Conservation (phyloP, 2,888 invertebrate species). For the Zygogramma bicolorata region DNA sequence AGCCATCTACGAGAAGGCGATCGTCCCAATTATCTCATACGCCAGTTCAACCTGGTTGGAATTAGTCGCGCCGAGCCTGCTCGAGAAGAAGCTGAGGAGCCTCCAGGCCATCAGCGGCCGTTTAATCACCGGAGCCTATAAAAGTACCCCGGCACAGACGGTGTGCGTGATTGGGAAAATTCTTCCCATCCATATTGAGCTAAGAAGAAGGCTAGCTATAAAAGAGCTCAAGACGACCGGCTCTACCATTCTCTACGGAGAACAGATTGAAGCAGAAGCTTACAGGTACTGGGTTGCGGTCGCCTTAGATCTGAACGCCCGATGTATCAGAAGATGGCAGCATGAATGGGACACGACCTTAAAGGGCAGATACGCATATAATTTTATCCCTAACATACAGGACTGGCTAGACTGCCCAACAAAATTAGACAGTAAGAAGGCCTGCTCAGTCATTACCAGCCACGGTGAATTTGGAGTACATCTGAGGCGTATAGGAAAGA, state of each 20-base stretch:
- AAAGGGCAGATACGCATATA: neutral
- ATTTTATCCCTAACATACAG: neutral
- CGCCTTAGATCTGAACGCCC: neutral
- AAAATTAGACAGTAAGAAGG: too few relatives aligned
- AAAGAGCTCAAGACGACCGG: neutral
- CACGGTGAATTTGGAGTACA: too few relatives aligned
- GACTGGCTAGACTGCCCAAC: too few relatives aligned
- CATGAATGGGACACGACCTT: neutral
- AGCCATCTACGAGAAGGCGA: too few relatives aligned
- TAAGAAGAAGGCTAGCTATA: neutral
- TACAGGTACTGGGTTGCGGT: neutral
- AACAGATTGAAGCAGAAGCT: neutral
- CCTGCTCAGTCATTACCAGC: too few relatives aligned
- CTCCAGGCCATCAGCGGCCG: neutral
- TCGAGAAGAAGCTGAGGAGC: neutral
- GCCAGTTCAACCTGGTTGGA: too few relatives aligned
- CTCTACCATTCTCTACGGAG: neutral
- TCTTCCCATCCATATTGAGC: neutral
- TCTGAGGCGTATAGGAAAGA: too few relatives aligned
- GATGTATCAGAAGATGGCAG: neutral
- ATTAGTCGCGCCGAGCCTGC: too few relatives aligned
- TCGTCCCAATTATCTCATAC: too few relatives aligned
- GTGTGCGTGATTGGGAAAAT: neutral
- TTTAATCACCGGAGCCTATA: neutral
- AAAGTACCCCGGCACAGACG: neutral